Percentiles rank a stretch among this genome's conserved stretches.
phyloP scores from a whole-genome alignment of 2,797 vertebrate species.

The Lithobates pipiens region DNA sequence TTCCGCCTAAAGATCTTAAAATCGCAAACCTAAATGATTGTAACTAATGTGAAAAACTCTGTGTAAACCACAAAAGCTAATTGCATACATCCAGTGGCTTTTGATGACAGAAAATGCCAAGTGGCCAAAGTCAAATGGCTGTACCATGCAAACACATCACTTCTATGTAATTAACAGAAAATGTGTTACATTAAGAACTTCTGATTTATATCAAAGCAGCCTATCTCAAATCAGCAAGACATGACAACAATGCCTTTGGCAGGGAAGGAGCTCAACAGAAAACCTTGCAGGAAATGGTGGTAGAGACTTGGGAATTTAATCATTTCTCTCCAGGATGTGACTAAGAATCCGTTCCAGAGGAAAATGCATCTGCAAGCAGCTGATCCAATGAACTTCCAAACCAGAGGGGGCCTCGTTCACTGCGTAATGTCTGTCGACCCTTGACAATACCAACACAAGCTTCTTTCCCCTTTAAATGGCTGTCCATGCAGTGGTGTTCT shows the following conservation, averaged over 20 bases:
- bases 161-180: slow-evolving; percentile 4
- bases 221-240: slow-evolving; percentile 4
- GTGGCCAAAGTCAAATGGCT: slow-evolving; percentile 32
- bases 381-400: slow-evolving; percentile 49
- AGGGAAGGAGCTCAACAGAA: slow-evolving; percentile 39
- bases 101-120: background rate
- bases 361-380: slow-evolving; percentile 49
- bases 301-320: slow-evolving; percentile 61
- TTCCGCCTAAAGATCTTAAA: too few species aligned
- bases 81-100: background rate
- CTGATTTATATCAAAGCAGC: slow-evolving; percentile 7
- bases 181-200: background rate
- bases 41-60: too few species aligned
- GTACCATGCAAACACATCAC: background rate
- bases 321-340: slow-evolving; percentile 60
- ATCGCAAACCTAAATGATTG: too few species aligned
- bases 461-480: slow-evolving; percentile 18
- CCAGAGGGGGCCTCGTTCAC: slow-evolving; percentile 38
- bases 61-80: background rate
- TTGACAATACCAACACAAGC: slow-evolving; percentile 26
- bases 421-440: slow-evolving; percentile 37
- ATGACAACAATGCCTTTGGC: slow-evolving; percentile 40
- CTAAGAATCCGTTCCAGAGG: slow-evolving; percentile 54
- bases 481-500: slow-evolving; percentile 25
- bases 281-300: slow-evolving; percentile 56